phyloP scores from a whole-genome alignment of 2,113 vertebrate genomes.

The Xenopus borealis region DNA sequence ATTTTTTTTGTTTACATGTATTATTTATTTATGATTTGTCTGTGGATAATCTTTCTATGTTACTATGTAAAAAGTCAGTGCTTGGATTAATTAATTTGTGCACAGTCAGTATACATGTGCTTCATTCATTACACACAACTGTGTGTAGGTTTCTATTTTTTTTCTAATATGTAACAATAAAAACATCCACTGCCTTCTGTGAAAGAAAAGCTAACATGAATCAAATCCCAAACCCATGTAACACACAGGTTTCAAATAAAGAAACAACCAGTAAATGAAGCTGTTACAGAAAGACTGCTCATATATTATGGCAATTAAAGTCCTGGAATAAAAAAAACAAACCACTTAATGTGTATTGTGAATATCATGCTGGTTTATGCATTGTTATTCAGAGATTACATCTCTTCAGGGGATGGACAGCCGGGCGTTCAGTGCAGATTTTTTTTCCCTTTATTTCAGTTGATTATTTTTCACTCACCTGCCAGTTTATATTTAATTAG shows the following conservation, averaged over 20 bases:
- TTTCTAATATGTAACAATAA: background rate
- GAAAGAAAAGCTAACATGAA: background rate
- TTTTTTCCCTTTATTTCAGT: constrained; percentile 17
- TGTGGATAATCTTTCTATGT: no score
- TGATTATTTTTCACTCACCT: constrained; percentile 28
- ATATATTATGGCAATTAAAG: constrained; percentile 58
- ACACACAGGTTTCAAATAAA: background rate
- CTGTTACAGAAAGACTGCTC: constrained; percentile 44
- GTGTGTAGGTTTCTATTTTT: background rate
- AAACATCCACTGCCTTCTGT: background rate
- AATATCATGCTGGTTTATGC: constrained; percentile 56
- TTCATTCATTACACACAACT: background rate
- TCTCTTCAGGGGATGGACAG: constrained; percentile 48
- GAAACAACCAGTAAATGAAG: constrained; percentile 42
- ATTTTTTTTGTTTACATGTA: no score
- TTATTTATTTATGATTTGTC: no score
- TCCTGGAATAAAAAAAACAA: constrained; percentile 56
- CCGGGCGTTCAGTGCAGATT: constrained; percentile 27
- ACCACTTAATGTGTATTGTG: constrained; percentile 56
- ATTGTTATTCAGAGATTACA: constrained; percentile 52
- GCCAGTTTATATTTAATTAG: constrained; percentile 43
- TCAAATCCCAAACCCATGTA: constrained; percentile 1
- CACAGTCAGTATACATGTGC: background rate
- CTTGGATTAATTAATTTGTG: background rate
- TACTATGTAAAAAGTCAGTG: no score